Base-by-base conservation (phyloP, 2,888 invertebrate species). In the Polydrusus pterygomalis region DNA sequence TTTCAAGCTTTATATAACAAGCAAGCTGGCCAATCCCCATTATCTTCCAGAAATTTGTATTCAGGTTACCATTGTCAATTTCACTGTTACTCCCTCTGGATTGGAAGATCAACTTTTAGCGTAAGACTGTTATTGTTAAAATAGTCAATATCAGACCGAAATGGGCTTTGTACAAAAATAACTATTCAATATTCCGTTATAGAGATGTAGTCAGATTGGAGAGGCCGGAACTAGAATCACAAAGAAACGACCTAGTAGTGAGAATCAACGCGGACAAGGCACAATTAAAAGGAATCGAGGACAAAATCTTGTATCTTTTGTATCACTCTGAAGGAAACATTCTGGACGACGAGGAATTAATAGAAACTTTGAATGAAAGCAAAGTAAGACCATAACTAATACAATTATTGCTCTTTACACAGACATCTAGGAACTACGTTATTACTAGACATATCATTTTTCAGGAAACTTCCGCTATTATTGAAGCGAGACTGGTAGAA, bases 31-130 rank as follows among this genome's bases (percentile, higher is more conserved):
- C 0, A 97, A 97, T 89, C 98, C 98, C 0, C 97, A 97, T 88
- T 97, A 97, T 87, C 88, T 97, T 78, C 97, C 97, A 0, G 97
- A 97, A 87, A 92, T 97, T 77, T 96, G 97, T 84, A 96, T 96
- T 75, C 96, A 96, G 89, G 97, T 97, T 0, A 96, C 96, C 0
- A 89, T 98, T 11, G 94, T 98, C 8, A 97, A 98, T 88, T 98
- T 98, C 85, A 95, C 97, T 68, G 97, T 97, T 43, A 97, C 97
- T 0, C 92, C 93, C 0, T 93, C 93, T 56, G 97, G 97, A 3
- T 89, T 98, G 2, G 97, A 97, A 86, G 97, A 97, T 87, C 97
- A 97, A 85, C 88, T 98, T 47, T 89, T 97, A 49, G 96, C 96
- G 97, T 93, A 90, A 93, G 90, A 25, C 25, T 1, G 5, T 3